Evolutionary conservation across 2,888 invertebrate genomes (phyloP).

Genomic region (Synergus gifuensis): DNA sequence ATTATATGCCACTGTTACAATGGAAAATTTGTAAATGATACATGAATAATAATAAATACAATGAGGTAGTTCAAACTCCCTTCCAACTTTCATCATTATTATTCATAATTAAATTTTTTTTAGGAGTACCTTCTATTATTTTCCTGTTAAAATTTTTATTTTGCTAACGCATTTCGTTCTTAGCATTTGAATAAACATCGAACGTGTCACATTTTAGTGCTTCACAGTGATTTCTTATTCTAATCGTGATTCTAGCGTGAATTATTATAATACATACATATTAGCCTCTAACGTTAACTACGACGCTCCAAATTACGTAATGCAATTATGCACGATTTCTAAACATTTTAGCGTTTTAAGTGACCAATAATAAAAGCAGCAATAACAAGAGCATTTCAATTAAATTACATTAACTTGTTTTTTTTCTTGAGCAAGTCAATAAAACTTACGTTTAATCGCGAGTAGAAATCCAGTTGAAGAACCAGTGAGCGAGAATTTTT

Average conservation of each 20-base stretch:
- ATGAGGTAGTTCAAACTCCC: too few species aligned
- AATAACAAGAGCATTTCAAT: background rate
- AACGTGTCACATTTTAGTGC: background rate
- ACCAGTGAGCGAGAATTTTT: conserved; percentile 60
- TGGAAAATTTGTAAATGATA: background rate
- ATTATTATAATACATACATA: background rate
- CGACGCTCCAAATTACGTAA: conserved; percentile 46
- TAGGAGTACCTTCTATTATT: background rate
- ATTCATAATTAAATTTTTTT: background rate
- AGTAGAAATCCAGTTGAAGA: conserved; percentile 62
- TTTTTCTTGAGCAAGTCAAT: conserved; percentile 38
- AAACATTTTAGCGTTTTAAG: background rate
- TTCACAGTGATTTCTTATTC: background rate
- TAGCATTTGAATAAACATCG: background rate
- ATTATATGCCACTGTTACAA: background rate
- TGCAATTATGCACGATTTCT: background rate
- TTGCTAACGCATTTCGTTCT: background rate
- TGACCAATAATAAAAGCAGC: background rate
- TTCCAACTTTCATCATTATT: too few species aligned
- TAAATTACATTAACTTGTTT: background rate
- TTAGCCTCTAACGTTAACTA: conserved; percentile 51
- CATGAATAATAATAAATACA: too few species aligned
- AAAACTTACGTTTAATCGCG: conserved; percentile 70
- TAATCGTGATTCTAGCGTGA: background rate
- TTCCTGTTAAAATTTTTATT: background rate